Percentiles rank a stretch among this genome's conserved stretches.
Conservation (phyloP, 2,113 vertebrate genomes). For the Camarhynchus parvulus region DNA sequence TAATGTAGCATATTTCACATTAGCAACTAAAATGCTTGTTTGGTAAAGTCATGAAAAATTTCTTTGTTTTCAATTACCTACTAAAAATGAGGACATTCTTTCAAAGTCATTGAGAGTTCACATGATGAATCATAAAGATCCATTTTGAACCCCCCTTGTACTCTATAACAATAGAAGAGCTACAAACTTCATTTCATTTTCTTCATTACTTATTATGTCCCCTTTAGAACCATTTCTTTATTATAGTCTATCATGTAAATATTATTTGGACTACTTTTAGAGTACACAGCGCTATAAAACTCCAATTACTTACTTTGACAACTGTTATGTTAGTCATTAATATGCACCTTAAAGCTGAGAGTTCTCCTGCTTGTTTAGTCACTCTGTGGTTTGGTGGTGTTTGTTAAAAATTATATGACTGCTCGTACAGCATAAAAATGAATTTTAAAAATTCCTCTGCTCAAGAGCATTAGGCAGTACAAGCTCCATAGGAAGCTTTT, state of each 20-base stretch:
- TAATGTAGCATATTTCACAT: background rate
- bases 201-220: background rate
- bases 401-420: background rate
- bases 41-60: background rate
- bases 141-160: background rate
- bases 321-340: background rate
- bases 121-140: background rate
- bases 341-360: background rate
- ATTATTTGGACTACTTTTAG: background rate
- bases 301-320: conserved; percentile 8
- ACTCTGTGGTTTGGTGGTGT: background rate
- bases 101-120: background rate
- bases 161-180: background rate
- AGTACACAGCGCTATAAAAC: background rate
- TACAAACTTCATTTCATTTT: background rate
- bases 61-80: background rate
- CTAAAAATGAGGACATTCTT: background rate
- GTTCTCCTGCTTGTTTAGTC: background rate
- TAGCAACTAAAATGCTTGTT: background rate
- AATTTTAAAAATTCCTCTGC: background rate
- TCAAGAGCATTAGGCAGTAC: background rate
- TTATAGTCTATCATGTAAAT: background rate
- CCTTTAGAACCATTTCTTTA: background rate
- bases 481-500: background rate
- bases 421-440: background rate